Base-by-base conservation (phyloP, 2,888 invertebrate genomes). In the Chorisops tibialis region DNA sequence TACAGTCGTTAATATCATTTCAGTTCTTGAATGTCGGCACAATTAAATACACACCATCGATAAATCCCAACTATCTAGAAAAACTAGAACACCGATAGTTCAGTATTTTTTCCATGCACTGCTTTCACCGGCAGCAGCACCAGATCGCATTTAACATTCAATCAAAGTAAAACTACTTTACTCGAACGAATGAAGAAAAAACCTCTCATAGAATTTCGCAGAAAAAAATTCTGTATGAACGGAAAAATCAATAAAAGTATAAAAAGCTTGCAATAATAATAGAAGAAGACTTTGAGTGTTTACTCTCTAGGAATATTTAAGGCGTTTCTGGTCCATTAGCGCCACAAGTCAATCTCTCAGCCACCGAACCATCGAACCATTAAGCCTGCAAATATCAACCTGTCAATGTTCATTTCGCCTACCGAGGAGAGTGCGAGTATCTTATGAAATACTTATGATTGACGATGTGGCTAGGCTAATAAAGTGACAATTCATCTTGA, bases 321-420 rank as follows among this genome's bases (percentile, higher is more conserved):
- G 60, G 52, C 22, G 39, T 48, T 49, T 54, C 52, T 59, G 54
- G 54, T 54, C 63, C 63, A 63, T 59, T 62, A 63, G 54, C 16
- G 85, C 22, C 22, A 14, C 48, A 14, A 48, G 48, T 24, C 48
- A 59, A 59, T 48, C 37, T 21, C 35, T 30, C 35, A 19, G 14
- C 22, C 21, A 35, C 21, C 56, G 43, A 45, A 30, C 12, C 30
- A 22, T 5, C 30, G 11, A 56, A 21, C 43, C 18, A 22, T 30
- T 18, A 45, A 45, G 18, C 22, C 39, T 45, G 30, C 24, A 43
- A 56, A 56, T 43, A 56, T 56, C 22, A 56, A 18, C 19, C 43
- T 45, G 56, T 56, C 45, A 56, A 19, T 45, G 43, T 45, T 45
- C 18, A 56, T 43, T 45, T 30, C n/a, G 7, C 43, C 18, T n/a